Evolutionary conservation across 2,797 vertebrate species (phyloP).

Genomic region (Melanogrammus aeglefinus): DNA sequence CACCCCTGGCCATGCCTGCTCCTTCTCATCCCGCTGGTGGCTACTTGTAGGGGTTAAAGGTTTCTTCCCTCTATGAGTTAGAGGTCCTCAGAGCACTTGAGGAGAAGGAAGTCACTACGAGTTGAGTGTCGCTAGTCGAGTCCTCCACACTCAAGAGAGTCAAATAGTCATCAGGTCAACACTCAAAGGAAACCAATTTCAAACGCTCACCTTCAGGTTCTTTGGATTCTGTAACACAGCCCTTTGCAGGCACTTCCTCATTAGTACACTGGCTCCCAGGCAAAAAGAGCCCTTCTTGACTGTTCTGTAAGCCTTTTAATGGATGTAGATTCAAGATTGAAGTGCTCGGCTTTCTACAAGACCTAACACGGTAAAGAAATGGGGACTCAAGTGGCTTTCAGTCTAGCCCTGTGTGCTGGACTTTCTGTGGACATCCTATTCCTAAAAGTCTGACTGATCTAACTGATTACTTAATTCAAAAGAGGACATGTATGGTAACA

Average conservation of each 20-base stretch:
- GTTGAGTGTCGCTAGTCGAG: constrained; percentile 51
- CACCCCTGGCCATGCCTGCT: constrained; percentile 38
- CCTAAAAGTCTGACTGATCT: constrained; percentile 4
- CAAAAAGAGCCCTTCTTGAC: constrained; percentile 6
- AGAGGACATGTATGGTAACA: neutral
- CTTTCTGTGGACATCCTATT: constrained; percentile 12
- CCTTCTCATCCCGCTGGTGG: constrained; percentile 36
- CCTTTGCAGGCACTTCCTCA: constrained; percentile 25
- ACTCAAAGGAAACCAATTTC: constrained; percentile 23
- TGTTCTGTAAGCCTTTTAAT: constrained; percentile 2
- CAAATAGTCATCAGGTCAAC: constrained; percentile 52
- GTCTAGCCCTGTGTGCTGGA: neutral
- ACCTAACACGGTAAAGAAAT: neutral
- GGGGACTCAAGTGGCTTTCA: neutral
- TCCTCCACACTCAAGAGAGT: constrained; percentile 40
- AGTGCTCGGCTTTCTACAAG: neutral
- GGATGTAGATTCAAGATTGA: neutral
- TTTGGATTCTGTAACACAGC: constrained; percentile 2
- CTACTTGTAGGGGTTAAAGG: constrained; percentile 33
- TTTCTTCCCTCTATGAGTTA: constrained; percentile 46
- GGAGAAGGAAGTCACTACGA: constrained; percentile 59
- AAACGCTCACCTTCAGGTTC: constrained; percentile 21
- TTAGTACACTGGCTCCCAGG: neutral
- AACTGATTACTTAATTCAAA: neutral
- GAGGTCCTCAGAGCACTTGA: constrained; percentile 39